These are phyloP conservation scores for Polydrusus cervinus DNA, from an alignment of 2,888 invertebrate species.

Conservation along the genomic window DNA sequence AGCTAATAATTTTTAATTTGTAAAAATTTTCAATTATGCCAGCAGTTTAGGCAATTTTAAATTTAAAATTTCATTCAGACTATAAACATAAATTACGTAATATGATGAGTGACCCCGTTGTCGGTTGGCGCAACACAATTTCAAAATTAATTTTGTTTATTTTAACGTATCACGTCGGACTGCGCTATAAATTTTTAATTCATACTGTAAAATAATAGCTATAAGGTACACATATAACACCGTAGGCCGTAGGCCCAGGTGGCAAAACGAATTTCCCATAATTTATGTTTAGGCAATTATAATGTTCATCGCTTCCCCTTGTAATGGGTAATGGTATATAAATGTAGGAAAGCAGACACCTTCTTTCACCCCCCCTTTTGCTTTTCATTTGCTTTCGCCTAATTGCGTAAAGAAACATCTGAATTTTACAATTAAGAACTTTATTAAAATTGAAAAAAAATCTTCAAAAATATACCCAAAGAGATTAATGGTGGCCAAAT, in stretches of 20 bases:
- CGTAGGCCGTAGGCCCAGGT: slow-evolving; percentile 21
- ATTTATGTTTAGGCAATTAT: slow-evolving; percentile 29
- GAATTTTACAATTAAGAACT: background rate
- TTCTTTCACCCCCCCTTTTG: slow-evolving; percentile 13
- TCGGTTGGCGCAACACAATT: slow-evolving; percentile 5
- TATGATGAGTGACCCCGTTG: background rate
- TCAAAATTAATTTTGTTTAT: slow-evolving; percentile 17
- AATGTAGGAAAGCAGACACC: slow-evolving; percentile 1
- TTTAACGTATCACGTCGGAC: slow-evolving; percentile 15
- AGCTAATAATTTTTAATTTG: too few relatives aligned
- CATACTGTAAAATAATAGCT: slow-evolving; percentile 24
- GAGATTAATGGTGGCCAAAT: too few relatives aligned
- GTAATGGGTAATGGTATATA: slow-evolving; percentile 10
- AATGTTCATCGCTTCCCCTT: slow-evolving; percentile 26
- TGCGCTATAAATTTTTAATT: slow-evolving; percentile 19
- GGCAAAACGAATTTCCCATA: slow-evolving; percentile 27
- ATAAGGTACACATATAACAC: slow-evolving; percentile 2
- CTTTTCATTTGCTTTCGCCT: slow-evolving; percentile 5
- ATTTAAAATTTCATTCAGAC: too few relatives aligned
- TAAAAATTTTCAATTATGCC: too few relatives aligned
- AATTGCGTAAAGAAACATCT: slow-evolving; percentile 19
- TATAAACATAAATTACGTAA: slow-evolving; percentile 4
- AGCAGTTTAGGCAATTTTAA: too few relatives aligned
- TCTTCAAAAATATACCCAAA: too few relatives aligned
- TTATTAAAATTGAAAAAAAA: too few relatives aligned